Evolutionary conservation across 2,888 invertebrate species (phyloP), one percentile per base, ranked within the genome.

Genomic region (Macrophya annulata): DNA sequence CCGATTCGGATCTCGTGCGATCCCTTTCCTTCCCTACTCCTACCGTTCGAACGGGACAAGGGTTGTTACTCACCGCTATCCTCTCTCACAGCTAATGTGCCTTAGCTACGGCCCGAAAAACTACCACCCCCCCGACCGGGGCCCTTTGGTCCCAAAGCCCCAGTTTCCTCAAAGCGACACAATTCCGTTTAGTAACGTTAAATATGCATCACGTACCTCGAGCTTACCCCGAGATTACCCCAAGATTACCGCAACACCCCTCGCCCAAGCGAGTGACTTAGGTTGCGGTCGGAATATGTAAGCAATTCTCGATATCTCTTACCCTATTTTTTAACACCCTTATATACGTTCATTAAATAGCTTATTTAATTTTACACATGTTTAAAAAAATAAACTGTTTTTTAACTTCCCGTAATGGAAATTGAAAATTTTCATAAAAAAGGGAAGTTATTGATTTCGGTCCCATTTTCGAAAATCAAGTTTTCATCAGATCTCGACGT

Each of bases 161-260:
- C 25, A 21, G 48, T 25, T 55, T 55, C 10, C 9, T 17, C 31
- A 37, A 77, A 40, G 83, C 71, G 68, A 83, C 83, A 68, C 45
- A 68, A 48, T 68, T 68, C 65, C 68, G 48, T 48, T 68, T n/a
- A 71, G 83, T 37, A 21, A 83, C 83, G 83, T 83, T 83, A 83
- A 83, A 83, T 83, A 83, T 83, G 83, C 83, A 83, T 68, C 83
- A 62, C 83, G 83, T 83, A 83, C 68, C 65, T 31, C 68, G 68
- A 71, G 83, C 71, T 68, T 68, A 83, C 68, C 21, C 83, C 83
- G 83, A 83, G 83, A 83, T 83, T 68, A 83, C 83, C 71, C 45
- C 48, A 83, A 83, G 83, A 83, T 83, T 83, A 83, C 83, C 25
- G 31, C 68, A 48, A 68, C 31, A 48, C 21, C 83, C n/a, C 71